Base-by-base conservation (phyloP, 2,113 vertebrate genomes). In the Atrichornis clamosus region DNA sequence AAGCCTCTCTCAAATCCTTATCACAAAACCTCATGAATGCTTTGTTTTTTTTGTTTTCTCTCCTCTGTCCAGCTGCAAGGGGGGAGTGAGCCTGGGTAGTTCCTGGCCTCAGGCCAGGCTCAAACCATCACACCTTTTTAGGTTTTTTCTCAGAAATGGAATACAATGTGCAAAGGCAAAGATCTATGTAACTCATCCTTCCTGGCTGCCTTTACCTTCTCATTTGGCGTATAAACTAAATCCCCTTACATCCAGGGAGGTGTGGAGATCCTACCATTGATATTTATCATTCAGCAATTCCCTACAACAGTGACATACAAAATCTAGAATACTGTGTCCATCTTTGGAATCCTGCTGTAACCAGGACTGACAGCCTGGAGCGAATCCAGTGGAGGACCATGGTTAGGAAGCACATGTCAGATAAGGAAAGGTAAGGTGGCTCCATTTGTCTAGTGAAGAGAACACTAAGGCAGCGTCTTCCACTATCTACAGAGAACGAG, bases 391-490 rank as follows among this genome's bases (percentile, higher is more conserved):
- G 39, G 15, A 72, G 6, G 19, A 75, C 27, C 42, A 24, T 0
- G 0, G 49, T 35, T 11, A 78, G 28, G 39, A 60, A 68, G 23
- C 11, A 59, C 0, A 0, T 6, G 14, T 32, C 22, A 73, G 28
- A 39, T 32, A 37, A 58, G 23, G 21, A 84, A 42, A 89, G 68
- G 37, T 7, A 53, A 60, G 18, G 47, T 16, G 68, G 14, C 18
- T 42, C 30, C 47, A 44, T 65, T 56, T n/a, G 10, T 22, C 46
- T 32, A 46, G 10, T 6, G 37, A 35, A 37, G 30, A 79, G 33
- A 84, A 47, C 46, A n/a, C 9, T 24, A 58, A 67, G 42, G 37
- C 32, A 86, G 39, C 9, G 84, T 47, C 30, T 59, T 77, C 28
- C 6, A 46, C 28, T 55, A 13, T 13, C 10, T 52, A 55, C 70